phyloP scores from a whole-genome alignment of 2,888 invertebrate species.

The Loripinus fragilis region DNA sequence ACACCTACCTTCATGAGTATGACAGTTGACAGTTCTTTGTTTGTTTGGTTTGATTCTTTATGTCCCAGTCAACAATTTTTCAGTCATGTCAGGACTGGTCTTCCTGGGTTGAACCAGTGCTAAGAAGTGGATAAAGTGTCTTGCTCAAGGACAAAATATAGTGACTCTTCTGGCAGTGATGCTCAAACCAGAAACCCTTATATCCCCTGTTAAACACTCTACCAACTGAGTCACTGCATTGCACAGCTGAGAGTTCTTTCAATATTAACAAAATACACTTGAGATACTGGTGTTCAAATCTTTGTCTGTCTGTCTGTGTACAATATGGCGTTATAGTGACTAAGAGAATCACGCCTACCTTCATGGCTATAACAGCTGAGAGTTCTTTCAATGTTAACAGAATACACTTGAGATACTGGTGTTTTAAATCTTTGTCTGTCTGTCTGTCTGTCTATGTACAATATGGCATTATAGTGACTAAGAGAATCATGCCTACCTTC shows the following conservation, averaged over 20 bases:
- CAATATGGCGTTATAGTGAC: no score
- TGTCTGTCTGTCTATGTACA: no score
- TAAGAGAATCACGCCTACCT: conserved; percentile 62
- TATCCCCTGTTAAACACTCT: no score
- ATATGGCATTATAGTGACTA: no score
- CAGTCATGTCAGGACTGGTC: no score
- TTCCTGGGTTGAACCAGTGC: no score
- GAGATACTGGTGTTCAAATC: conserved; percentile 50
- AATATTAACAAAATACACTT: conserved; percentile 66
- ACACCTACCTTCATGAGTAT: conserved; percentile 70
- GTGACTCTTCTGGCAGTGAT: no score
- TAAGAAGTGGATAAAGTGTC: no score
- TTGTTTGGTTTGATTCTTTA: conserved; percentile 66
- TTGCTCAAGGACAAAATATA: no score
- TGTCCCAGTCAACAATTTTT: no score
- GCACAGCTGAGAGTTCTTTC: conserved; percentile 69
- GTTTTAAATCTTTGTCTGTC: conserved; percentile 48
- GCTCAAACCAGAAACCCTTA: no score
- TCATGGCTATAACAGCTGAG: conserved; percentile 70
- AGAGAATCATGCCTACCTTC: conserved; percentile 65
- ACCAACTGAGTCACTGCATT: no score
- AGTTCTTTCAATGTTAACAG: conserved; percentile 68
- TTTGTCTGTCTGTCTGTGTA: conserved; percentile 46
- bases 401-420: conserved; percentile 60
- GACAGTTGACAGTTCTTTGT: conserved; percentile 69